Evolutionary conservation across 2,888 invertebrate genomes (phyloP), one percentile per base, ranked within the genome.

Genomic region (Hirtodrosophila trivittata): DNA sequence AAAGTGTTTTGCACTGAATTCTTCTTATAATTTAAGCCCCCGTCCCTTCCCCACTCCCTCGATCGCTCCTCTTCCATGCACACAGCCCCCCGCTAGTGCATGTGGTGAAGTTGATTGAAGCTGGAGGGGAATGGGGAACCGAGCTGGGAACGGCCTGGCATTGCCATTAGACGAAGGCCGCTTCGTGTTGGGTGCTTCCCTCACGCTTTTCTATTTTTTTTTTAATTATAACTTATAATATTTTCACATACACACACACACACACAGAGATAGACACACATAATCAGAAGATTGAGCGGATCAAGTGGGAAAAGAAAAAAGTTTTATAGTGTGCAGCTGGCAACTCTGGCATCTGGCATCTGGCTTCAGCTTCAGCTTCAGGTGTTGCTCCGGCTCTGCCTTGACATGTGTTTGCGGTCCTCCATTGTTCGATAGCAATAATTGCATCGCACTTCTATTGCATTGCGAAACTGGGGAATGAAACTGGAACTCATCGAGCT

Each of bases 191-290:
- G 38, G 38, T 30, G 50, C 58, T 55, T 49, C 52, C 52, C 38
- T 47, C 46, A 35, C 46, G 16, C 58, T 13, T 38, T 51, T 10
- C 55, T 37, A 14, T 45, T 38, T 47, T 39, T 1, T 33, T 71
- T 82, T 69, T 86, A 80, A 80, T 86, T 80, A 80, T 83, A 78
- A 75, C 86, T 83, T 69, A 75, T 75, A 86, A 75, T 83, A 78
- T 75, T 85, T 66, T 74, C 43, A 60, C 55, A 72, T 59, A 60
- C 41, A 42, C 45, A 45, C 41, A 42, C n/a, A 18, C 28, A 14
- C 2, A 32, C 25, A 30, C 8, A 47, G 12, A 47, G 28, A 33
- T 7, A 47, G 12, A 47, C 33, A 33, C 35, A 45, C 37, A 32
- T 21, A 38, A 43, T 54, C 50, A 37, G 32, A 39, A 41, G 51